Base-by-base conservation (phyloP, 2,888 invertebrate species). In the Eupeodes latifasciatus region DNA sequence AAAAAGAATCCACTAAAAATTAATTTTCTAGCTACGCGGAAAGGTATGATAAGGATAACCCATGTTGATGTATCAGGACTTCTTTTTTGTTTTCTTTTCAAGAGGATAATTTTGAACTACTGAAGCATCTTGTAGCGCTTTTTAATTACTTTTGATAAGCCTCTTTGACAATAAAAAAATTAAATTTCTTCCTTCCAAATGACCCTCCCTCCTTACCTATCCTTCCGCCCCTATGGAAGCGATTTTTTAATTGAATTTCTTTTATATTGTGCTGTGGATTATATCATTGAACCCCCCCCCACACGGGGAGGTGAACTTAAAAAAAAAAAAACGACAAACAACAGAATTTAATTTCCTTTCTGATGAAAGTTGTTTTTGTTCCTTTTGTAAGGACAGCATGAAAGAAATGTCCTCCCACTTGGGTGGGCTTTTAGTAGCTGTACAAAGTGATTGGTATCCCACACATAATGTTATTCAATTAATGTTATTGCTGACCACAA, bases 91-190 rank as follows among this genome's bases (percentile, higher is more conserved):
- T 40, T 62, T 16, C 10, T n/a, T 62, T 62, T 40, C 47, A 66
- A 66, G 47, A 44, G 66, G 66, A 66, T 66, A 47, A 66, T 66
- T 27, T 66, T 16, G 10, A 40, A 47, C 66, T 66, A 12, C 19
- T 66, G 14, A 16, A 19, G 19, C 64, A 64, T 19, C 19, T 64
- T 64, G 44, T 64, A 47, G 66, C 47, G 9, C 19, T 66, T 66
- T 66, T 47, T 47, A 47, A 66, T 66, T 66, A 66, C 66, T 27
- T 66, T 66, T 66, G 47, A 66, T 66, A 66, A 66, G 66, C 66
- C 66, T 47, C 66, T 66, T 66, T 66, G 66, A 66, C 47, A 27
- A 66, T 47, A 19, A 62, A 62, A 64, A 66, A 62, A 62, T 61
- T 61, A 10, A 62, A 62, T 40, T 62, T 11, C 61, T 66, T 66